Percentiles rank a stretch among this genome's conserved stretches.
These are phyloP conservation scores for Festucalex cinctus DNA, from an alignment of 2,113 vertebrate species.

Conservation along the genomic window DNA sequence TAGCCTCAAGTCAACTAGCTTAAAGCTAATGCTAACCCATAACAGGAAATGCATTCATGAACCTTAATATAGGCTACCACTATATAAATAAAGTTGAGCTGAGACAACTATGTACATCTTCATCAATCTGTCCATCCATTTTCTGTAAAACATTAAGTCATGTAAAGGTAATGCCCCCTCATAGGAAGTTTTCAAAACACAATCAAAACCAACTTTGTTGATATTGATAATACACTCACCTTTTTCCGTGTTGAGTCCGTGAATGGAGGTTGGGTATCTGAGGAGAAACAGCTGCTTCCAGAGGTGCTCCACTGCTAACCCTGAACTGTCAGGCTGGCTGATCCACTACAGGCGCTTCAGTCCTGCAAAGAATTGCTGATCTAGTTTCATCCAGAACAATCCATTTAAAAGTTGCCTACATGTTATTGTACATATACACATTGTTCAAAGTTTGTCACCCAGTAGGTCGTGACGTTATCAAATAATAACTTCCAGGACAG, in stretches of 20 bases:
- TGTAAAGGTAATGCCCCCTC: too few species aligned
- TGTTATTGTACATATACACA: neutral
- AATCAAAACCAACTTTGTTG: neutral
- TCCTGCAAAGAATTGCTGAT: slow-evolving; percentile 17
- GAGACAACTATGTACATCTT: too few species aligned
- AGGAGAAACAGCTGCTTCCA: slow-evolving; percentile 55
- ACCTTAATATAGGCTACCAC: too few species aligned
- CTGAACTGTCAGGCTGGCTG: slow-evolving; percentile 32
- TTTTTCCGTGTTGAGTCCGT: neutral
- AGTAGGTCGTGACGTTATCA: neutral
- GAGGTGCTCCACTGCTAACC: slow-evolving; percentile 19
- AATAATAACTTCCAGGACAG: too few species aligned
- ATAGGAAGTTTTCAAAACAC: too few species aligned
- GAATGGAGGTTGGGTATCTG: slow-evolving; percentile 2
- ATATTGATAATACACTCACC: neutral
- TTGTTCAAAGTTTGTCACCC: neutral
- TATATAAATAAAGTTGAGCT: too few species aligned
- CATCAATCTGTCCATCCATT: too few species aligned
- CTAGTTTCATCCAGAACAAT: slow-evolving; percentile 9
- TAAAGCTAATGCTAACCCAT: too few species aligned
- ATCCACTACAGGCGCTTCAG: slow-evolving; percentile 20
- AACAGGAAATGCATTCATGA: too few species aligned
- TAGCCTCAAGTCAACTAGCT: too few species aligned
- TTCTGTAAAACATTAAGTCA: too few species aligned
- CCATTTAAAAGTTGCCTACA: neutral